A percentile compares a stretch with the other conserved stretches of the same genome.
Evolutionary conservation across 2,113 vertebrate genomes (phyloP).

Genomic region (Anser cygnoides): DNA sequence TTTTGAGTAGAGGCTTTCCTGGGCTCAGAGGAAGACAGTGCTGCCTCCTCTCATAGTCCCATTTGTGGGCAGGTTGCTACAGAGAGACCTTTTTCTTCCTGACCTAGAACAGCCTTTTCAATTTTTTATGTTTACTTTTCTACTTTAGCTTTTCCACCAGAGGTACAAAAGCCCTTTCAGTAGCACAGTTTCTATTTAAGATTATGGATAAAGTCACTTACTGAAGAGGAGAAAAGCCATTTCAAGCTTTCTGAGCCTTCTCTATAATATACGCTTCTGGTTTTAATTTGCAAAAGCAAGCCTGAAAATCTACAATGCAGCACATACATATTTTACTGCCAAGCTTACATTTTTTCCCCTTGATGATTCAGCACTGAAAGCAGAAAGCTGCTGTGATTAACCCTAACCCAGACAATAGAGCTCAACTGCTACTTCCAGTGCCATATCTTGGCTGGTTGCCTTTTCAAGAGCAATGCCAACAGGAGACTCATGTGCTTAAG

Average conservation of each 20-base stretch:
- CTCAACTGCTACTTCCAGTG: constrained; percentile 4
- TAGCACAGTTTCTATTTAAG: constrained; percentile 27
- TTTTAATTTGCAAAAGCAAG: constrained; percentile 66
- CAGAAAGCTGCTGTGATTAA: constrained; percentile 53
- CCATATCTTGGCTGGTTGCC: neutral
- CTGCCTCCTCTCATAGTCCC: neutral
- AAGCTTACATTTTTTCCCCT: constrained; percentile 68
- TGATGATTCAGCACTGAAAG: constrained; percentile 64
- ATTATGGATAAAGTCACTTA: constrained; percentile 46
- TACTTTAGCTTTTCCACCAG: neutral
- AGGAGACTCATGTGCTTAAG: neutral
- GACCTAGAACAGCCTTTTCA: constrained; percentile 23
- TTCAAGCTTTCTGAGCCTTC: constrained; percentile 48
- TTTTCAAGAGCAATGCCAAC: neutral
- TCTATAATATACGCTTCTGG: constrained; percentile 4
- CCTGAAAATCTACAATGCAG: constrained; percentile 62
- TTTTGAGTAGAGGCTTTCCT: neutral
- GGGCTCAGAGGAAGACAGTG: neutral
- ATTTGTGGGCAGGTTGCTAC: neutral
- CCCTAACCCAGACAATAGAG: constrained; percentile 41
- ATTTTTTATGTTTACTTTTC: constrained; percentile 45
- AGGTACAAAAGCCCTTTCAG: constrained; percentile 40
- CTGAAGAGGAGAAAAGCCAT: constrained; percentile 48
- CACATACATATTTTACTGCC: constrained; percentile 68
- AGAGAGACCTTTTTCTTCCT: constrained; percentile 27